Evolutionary conservation across 2,888 invertebrate species (phyloP).

Genomic region (Lepidocyrtinus sp.): DNA sequence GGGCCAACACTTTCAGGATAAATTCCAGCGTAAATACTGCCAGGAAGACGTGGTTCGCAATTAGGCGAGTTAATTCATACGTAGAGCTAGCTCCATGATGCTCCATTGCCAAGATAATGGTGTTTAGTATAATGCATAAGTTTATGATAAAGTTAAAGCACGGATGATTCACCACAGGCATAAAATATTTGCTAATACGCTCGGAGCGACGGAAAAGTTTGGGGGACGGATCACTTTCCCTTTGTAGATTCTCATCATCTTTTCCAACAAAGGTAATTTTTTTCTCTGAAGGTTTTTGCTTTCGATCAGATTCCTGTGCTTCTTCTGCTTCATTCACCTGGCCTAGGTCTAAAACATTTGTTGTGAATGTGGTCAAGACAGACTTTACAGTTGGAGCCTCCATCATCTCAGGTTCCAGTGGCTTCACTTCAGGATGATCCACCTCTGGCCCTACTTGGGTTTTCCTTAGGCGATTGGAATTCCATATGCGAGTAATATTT

Average conservation of each 20-base stretch:
- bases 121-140: conserved; percentile 93
- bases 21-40: conserved; percentile 96
- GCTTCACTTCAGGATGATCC: too few relatives aligned
- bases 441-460: too few relatives aligned
- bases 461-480: too few relatives aligned
- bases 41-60: conserved; percentile 96
- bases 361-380: conserved; percentile 16
- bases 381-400: conserved; percentile 65
- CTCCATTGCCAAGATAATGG: conserved; percentile 92
- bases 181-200: conserved; percentile 60
- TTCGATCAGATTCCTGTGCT: too few relatives aligned
- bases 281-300: too few relatives aligned
- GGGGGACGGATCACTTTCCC: too few relatives aligned
- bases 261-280: too few relatives aligned
- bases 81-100: conserved; percentile 92
- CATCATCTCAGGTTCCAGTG: conserved; percentile 56
- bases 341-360: too few relatives aligned
- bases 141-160: conserved; percentile 95
- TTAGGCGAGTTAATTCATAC: conserved; percentile 76
- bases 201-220: too few relatives aligned
- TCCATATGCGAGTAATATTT: conserved; percentile 62
- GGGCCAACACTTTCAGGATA: conserved; percentile 91
- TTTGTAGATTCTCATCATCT: too few relatives aligned
- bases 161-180: conserved; percentile 88
- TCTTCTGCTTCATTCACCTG: too few relatives aligned